Conservation (phyloP, 2,113 vertebrate genomes). For the Erinaceus europaeus region DNA sequence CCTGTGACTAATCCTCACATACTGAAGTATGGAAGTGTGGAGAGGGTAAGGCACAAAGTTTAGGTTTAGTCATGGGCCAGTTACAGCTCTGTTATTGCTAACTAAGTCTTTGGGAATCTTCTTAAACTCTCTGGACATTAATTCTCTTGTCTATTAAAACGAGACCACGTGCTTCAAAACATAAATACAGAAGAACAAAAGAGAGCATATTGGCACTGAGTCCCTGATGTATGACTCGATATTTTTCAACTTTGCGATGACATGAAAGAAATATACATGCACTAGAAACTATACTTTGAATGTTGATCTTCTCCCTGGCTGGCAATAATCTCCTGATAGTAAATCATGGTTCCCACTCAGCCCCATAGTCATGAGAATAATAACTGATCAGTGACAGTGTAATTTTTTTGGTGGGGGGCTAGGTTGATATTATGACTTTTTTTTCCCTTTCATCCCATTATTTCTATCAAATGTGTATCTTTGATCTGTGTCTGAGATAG, state of each 20-base stretch:
- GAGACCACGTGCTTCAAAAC: not conserved
- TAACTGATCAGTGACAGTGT: no score
- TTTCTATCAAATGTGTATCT: not conserved
- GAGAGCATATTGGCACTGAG: not conserved
- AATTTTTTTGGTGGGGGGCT: no score
- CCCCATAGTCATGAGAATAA: no score
- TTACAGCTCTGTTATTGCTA: not conserved
- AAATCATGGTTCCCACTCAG: no score
- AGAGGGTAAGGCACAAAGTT: not conserved
- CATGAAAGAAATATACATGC: not conserved
- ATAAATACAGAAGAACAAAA: constrained; percentile 22
- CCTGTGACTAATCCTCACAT: not conserved
- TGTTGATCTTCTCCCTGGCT: not conserved
- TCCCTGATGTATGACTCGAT: no score
- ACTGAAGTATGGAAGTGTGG: fast-evolving
- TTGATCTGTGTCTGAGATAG: not conserved
- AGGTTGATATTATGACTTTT: no score
- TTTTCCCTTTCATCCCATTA: no score
- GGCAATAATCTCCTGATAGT: not conserved
- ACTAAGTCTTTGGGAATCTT: not conserved
- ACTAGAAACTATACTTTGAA: not conserved
- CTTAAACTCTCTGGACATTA: not conserved
- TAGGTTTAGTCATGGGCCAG: not conserved
- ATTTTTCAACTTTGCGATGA: not conserved
- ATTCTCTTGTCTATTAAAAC: constrained; percentile 18